Evolutionary conservation across 2,888 invertebrate species (phyloP).

Genomic region (Tanaodytes sp.): DNA sequence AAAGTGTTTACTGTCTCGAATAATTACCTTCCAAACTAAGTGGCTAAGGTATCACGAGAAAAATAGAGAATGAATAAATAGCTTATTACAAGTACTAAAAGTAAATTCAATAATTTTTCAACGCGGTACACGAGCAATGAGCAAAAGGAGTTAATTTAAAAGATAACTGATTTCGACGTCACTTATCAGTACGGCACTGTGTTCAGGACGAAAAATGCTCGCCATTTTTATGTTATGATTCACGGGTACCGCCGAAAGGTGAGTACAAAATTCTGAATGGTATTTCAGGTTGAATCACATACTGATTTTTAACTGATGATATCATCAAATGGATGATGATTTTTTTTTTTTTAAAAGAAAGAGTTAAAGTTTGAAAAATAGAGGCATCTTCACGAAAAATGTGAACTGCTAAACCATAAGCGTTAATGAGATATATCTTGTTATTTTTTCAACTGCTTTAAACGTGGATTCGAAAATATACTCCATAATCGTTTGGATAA

Average conservation of each 20-base stretch:
- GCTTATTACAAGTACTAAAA: constrained; percentile 11
- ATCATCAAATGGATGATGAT: no score
- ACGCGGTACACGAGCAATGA: no score
- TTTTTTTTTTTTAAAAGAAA: no score
- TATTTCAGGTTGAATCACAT: no score
- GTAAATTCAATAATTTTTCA: constrained; percentile 33
- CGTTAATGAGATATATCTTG: no score
- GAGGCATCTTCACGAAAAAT: no score
- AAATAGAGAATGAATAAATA: constrained; percentile 36
- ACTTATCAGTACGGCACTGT: constrained; percentile 22
- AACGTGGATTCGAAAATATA: no score
- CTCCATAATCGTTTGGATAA: no score
- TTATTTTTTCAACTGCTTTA: no score
- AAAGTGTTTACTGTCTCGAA: constrained; percentile 31
- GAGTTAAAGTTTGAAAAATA: no score
- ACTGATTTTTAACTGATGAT: no score
- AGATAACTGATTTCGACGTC: constrained; percentile 22
- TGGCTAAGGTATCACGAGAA: constrained; percentile 13
- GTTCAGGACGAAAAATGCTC: constrained; percentile 11
- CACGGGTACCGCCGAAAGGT: neutral
- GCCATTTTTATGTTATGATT: constrained; percentile 16
- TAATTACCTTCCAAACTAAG: constrained; percentile 32
- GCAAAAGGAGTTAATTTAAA: constrained; percentile 15
- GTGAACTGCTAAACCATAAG: no score
- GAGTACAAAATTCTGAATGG: neutral